Evolutionary conservation across 2,797 vertebrate species (phyloP).

Genomic region (Phalanger gymnotis): DNA sequence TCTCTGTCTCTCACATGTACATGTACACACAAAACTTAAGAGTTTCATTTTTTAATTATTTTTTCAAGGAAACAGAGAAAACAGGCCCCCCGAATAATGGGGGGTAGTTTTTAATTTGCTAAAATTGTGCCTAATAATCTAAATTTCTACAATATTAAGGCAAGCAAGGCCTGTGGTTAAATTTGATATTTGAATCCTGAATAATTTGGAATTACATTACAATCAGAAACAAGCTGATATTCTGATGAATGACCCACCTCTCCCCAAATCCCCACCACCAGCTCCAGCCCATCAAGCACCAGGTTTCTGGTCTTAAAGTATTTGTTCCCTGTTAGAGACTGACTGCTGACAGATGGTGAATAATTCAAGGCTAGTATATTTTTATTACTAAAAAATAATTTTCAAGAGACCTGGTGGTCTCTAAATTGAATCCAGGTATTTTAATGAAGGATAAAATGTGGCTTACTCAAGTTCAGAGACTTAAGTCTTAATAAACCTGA

Average conservation of each 20-base stretch:
- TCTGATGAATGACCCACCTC: not conserved
- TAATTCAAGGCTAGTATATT: constrained; percentile 74
- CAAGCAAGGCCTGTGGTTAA: not conserved
- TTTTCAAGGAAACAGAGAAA: constrained; percentile 7
- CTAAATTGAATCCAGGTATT: constrained; percentile 76
- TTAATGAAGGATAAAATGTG: constrained; percentile 72
- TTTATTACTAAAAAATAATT: constrained; percentile 75
- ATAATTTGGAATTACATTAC: not conserved
- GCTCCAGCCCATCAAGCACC: not conserved
- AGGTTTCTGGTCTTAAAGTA: constrained; percentile 64
- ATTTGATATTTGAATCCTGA: not conserved
- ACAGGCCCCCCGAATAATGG: not conserved
- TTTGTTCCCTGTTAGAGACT: constrained; percentile 58
- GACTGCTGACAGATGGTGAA: constrained; percentile 73
- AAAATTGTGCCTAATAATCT: not conserved
- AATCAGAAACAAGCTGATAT: not conserved
- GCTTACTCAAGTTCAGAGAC: constrained; percentile 39
- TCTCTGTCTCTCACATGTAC: too few relatives aligned
- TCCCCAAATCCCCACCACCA: not conserved
- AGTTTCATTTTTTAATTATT: not conserved
- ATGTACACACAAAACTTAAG: not conserved
- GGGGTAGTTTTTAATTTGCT: constrained; percentile 9
- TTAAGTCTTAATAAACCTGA: constrained; percentile 55
- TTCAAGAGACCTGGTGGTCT: constrained; percentile 74
- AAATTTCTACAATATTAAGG: constrained; percentile 9